A percentile compares a stretch with the other conserved stretches of the same genome.
These are phyloP conservation scores for Mesocentrotus franciscanus DNA, from an alignment of 53 echinoderm and acorn worm species.

Conservation along the genomic window DNA sequence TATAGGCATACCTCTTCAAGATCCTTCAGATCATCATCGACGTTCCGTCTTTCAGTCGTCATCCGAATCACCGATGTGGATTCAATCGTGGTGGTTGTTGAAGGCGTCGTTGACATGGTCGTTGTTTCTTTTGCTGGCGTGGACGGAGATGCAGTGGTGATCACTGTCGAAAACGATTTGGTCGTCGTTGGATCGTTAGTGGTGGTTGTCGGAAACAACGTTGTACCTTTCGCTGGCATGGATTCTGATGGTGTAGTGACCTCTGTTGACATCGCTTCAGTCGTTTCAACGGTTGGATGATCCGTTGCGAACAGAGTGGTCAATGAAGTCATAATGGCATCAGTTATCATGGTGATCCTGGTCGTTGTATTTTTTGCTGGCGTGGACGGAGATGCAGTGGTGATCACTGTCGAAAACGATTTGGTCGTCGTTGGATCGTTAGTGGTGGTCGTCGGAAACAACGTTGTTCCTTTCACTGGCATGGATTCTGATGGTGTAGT, in stretches of 20 bases:
- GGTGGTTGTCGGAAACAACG: neutral
- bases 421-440: neutral
- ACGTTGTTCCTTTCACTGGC: neutral
- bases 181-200: neutral
- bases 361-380: neutral
- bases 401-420: neutral
- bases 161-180: neutral
- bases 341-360: neutral
- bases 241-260: neutral
- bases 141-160: constrained; percentile 6
- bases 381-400: constrained; percentile 5
- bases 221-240: neutral
- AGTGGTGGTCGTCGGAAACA: neutral
- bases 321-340: neutral
- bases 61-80: neutral
- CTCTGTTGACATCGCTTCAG: neutral
- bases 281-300: neutral
- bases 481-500: neutral
- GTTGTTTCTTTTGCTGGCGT: neutral
- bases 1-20: constrained; percentile 20
- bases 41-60: constrained; percentile 20
- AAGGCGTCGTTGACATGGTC: neutral
- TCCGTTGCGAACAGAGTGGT: neutral
- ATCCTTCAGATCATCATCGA: constrained; percentile 21
- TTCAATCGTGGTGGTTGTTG: neutral